Evolutionary conservation across 1,140 invertebrate genomes (phyloP), one percentile per base, ranked within the genome.

Genomic region (Bacillus rossius): DNA sequence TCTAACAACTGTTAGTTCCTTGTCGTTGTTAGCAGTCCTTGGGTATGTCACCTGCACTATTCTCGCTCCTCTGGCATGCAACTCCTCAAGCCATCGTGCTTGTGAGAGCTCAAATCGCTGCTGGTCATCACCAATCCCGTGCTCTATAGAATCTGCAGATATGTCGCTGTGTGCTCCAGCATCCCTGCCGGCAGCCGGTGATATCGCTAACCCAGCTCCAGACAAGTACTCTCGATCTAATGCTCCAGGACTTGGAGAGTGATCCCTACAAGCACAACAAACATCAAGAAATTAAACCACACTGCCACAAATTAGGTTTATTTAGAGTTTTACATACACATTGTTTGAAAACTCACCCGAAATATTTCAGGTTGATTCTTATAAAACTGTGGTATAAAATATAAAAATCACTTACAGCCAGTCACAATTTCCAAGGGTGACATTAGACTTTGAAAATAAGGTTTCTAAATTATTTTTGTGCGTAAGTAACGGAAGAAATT

Each of bases 11-110:
- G 92, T 96, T 51, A 99, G 79, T 73, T 99, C 97, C 74, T 99
- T 99, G 71, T 96, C 88, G 73, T 99, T 99, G 77, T 97, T 96
- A n/a, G 93, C 94, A 3, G 92, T 94, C 61, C 94, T 80, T 1
- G 94, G 94, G 76, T 96, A 96, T 34, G 93, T 94, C 20, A 97
- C 95, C 73, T 93, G 86, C 34, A 96, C 93, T 53, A 96, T 84
- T 72, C 91, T 89, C 8, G 86, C 87, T 50, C 88, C 85, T 53
- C 84, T 75, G 13, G 83, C 75, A 49, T 85, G 73, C n/a, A 92
- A 78, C 29, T 90, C 88, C 57, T 91, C 88, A 55, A 89, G 76
- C 84, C 86, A 92, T 41, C 62, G 64, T 53, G 65, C 72, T 68
- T 73, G 79, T 55, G 67, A 76, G 20, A 76, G 68, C 48, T 75